Evolutionary conservation across 2,888 invertebrate species (phyloP).

Genomic region (Ormyrus pomaceus): DNA sequence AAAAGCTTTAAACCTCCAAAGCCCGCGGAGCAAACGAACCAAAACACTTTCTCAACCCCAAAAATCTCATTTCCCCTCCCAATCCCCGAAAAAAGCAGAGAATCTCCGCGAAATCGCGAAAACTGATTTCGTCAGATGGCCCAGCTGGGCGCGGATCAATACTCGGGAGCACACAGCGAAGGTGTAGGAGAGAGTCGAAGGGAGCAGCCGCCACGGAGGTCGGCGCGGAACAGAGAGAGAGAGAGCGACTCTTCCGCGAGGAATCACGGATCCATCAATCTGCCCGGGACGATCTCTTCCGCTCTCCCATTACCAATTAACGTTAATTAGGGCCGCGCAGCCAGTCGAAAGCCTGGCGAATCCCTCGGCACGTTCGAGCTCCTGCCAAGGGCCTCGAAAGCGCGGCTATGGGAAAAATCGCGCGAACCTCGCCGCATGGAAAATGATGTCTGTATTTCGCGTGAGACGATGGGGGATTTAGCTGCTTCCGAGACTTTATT

Average conservation of each 20-base stretch:
- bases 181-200: background rate
- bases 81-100: no score
- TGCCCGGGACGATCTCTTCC: slow-evolving; percentile 51
- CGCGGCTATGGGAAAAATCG: slow-evolving; percentile 44
- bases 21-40: no score
- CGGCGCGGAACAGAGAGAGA: background rate
- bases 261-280: slow-evolving; percentile 53
- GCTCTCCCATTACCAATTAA: slow-evolving; percentile 52
- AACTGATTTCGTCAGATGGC: no score
- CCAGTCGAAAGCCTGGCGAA: slow-evolving; percentile 48
- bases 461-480: background rate
- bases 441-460: slow-evolving; percentile 54
- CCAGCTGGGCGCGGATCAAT: no score
- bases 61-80: no score
- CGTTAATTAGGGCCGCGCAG: slow-evolving; percentile 52
- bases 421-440: slow-evolving; percentile 32
- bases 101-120: no score
- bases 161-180: no score
- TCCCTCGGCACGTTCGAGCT: slow-evolving; percentile 48
- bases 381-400: background rate
- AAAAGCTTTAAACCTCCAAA: no score
- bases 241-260: slow-evolving; percentile 29
- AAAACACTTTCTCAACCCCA: no score
- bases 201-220: background rate
- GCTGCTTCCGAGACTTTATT: background rate